Conservation (phyloP, 2,113 vertebrate species). For the Scytalopus superciliaris region DNA sequence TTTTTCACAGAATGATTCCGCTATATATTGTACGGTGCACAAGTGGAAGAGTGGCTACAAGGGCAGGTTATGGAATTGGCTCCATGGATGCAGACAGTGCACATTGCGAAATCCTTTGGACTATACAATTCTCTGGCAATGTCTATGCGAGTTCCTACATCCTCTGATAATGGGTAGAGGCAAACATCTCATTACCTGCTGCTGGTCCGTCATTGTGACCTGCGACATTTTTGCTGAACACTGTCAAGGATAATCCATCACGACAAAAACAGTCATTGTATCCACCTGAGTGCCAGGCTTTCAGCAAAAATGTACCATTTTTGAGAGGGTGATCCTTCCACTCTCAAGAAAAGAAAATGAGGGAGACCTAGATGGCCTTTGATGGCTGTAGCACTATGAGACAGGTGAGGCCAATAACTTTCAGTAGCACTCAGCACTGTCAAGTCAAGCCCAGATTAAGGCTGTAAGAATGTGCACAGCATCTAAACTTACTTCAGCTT, state of each 20-base stretch:
- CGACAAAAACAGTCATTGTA: slow-evolving; percentile 11
- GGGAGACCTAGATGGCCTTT: not conserved
- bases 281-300: not conserved
- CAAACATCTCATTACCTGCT: not conserved
- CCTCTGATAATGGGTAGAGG: not conserved
- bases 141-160: not conserved
- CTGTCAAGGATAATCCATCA: slow-evolving; percentile 58
- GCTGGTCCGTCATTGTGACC: slow-evolving; percentile 11
- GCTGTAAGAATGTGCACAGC: not conserved
- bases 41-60: not conserved
- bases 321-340: not conserved
- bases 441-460: not conserved
- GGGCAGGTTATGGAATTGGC: not conserved
- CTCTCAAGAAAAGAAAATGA: not conserved
- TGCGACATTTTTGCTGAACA: slow-evolving; percentile 37
- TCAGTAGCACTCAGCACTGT: not conserved
- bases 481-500: not conserved
- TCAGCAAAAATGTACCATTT: not conserved
- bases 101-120: not conserved
- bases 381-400: not conserved
- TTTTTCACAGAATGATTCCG: not conserved
- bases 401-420: not conserved
- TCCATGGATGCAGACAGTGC: not conserved
- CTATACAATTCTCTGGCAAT: not conserved
- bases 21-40: not conserved